These are phyloP conservation scores for Bruchidius siliquastri DNA, from an alignment of 2,888 invertebrate genomes.

Conservation along the genomic window DNA sequence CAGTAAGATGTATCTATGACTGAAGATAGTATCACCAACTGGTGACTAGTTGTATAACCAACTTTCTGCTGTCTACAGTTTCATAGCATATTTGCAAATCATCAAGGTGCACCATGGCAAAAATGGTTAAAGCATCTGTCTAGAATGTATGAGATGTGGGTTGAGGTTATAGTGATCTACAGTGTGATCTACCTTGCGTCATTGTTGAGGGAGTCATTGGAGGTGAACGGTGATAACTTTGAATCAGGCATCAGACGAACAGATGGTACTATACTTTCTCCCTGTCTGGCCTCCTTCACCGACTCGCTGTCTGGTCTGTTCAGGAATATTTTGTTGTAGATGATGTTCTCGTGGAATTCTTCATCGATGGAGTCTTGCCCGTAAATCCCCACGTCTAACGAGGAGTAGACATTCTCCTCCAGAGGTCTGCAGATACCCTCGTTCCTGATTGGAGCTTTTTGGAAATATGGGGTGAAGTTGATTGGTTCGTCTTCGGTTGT, in stretches of 20 bases:
- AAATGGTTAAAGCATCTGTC: too few species aligned
- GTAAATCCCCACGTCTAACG: conserved; percentile 36
- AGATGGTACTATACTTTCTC: conserved; percentile 50
- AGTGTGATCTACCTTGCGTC: conserved; percentile 64
- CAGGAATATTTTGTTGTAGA: conserved; percentile 67
- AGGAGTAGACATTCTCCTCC: conserved; percentile 40
- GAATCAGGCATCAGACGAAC: conserved; percentile 47
- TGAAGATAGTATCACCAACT: too few species aligned
- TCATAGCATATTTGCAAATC: too few species aligned
- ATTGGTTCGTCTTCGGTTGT: conserved; percentile 32
- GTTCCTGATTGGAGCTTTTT: conserved; percentile 46
- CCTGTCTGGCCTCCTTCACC: conserved; percentile 35
- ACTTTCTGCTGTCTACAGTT: too few species aligned
- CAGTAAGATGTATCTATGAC: too few species aligned
- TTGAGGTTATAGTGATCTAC: too few species aligned
- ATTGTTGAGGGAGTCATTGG: conserved; percentile 78
- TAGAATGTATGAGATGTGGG: too few species aligned
- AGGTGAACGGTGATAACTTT: conserved; percentile 69
- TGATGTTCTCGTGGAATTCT: conserved; percentile 77
- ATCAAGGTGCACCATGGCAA: too few species aligned
- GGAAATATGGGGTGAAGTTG: conserved; percentile 46
- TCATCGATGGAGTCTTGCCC: conserved; percentile 55
- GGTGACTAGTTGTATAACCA: too few species aligned
- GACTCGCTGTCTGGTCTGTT: conserved; percentile 39
- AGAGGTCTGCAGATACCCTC: conserved; percentile 36